Evolutionary conservation across 2,113 vertebrate genomes (phyloP), one percentile per base, ranked within the genome.

Genomic region (Microtus montanus): DNA sequence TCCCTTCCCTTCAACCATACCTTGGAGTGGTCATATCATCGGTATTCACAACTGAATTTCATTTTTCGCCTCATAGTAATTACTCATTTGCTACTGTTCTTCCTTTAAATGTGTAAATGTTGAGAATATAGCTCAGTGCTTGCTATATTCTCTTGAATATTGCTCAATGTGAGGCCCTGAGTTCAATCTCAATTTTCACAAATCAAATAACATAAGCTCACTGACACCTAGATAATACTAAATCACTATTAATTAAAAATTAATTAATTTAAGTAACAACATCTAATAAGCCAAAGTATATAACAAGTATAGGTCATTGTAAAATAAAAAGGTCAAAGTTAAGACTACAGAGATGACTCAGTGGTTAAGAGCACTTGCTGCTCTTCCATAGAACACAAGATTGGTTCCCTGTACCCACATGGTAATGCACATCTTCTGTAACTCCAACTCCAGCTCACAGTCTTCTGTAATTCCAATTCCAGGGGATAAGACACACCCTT

Each of bases 241-340:
- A 85, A 87, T 49, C 71, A 90, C 44, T 47, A 66, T 88, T 52
- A 71, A 35, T 73, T 49, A 75, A 91, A 79, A 92, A 49, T 63
- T 17, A 68, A 12, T 95, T 79, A 84, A 88, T 61, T 93, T 94
- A 44, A 93, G 90, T 83, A 73, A 35, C 54, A 24, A 78, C 75
- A 80, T 58, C 79, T 87, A 93, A 87, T 0, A 95, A 71, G 80
- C 35, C 19, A 58, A 90, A 92, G 12, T 61, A 35, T 14, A 77
- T 3, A 95, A 74, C 78, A 79, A 83, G 71, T 15, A 52, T 0
- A 70, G 26, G 26, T 74, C 35, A 52, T 52, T 17, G 70, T 17
- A 85, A 91, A 78, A 84, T 70, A 47, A 58, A 49, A 94, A 92
- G 35, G 1, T 7, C 54, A 73, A 68, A 91, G 15, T 78, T 20